A percentile compares a stretch with the other conserved stretches of the same genome.
phyloP scores from a whole-genome alignment of 2,113 vertebrate species.

The Tenrec ecaudatus region DNA sequence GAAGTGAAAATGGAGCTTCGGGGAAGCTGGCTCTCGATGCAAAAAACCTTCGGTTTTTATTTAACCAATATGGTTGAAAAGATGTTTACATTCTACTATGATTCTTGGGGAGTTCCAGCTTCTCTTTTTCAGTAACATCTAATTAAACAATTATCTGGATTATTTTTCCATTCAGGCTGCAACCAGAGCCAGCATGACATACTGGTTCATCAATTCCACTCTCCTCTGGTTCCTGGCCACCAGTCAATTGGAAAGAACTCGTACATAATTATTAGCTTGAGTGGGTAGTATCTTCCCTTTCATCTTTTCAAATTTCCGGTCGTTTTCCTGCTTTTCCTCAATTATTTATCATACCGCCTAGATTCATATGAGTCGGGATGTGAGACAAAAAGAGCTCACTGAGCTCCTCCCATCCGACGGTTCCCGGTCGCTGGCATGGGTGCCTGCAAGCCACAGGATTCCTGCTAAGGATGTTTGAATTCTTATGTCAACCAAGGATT shows the following conservation, averaged over 20 bases:
- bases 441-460: not conserved
- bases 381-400: not conserved
- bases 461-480: not conserved
- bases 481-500: not conserved
- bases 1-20: not conserved
- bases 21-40: not conserved
- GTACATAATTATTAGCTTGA: conserved; percentile 65
- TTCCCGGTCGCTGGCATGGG: not conserved
- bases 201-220: conserved; percentile 49
- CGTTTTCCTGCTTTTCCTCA: conserved; percentile 9
- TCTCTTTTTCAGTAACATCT: conserved; percentile 46
- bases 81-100: conserved; percentile 41
- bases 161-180: conserved; percentile 58
- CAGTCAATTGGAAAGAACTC: conserved; percentile 60
- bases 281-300: not conserved
- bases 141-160: conserved; percentile 72
- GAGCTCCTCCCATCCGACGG: not conserved
- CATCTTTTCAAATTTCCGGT: conserved; percentile 34
- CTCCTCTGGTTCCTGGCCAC: conserved; percentile 58
- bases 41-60: conserved; percentile 35
- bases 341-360: conserved; percentile 11
- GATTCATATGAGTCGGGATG: conserved; percentile 26
- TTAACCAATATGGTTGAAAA: conserved; percentile 58
- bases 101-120: conserved; percentile 44
- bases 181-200: conserved; percentile 45